Conservation (phyloP, 2,113 vertebrate species). For the Pseudonaja textilis region DNA sequence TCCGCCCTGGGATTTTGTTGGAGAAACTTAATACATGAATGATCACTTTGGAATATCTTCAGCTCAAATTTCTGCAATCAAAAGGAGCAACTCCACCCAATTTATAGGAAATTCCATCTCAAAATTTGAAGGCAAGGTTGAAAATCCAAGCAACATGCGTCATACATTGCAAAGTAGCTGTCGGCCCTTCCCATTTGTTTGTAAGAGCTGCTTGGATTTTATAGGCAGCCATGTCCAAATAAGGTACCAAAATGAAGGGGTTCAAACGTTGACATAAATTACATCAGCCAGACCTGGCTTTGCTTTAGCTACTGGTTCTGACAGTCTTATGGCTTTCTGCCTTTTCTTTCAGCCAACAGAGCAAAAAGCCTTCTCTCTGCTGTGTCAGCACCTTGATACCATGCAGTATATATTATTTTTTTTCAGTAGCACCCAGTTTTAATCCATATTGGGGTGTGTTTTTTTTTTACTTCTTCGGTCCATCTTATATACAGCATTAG, state of each 20-base stretch:
- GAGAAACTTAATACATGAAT: neutral
- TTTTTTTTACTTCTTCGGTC: neutral
- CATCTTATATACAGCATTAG: neutral
- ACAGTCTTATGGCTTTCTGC: conserved; percentile 35
- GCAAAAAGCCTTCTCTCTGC: neutral
- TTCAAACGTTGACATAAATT: conserved; percentile 57
- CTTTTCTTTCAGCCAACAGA: neutral
- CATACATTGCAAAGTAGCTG: conserved; percentile 69
- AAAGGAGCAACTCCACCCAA: neutral
- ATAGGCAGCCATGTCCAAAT: conserved; percentile 74
- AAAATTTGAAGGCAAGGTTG: conserved; percentile 51
- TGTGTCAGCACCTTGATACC: neutral
- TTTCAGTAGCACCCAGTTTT: neutral
- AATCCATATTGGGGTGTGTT: too few relatives aligned
- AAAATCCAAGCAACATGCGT: conserved; percentile 63
- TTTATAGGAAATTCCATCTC: conserved; percentile 8
- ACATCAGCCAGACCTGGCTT: conserved; percentile 65
- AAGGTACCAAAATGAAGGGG: conserved; percentile 68
- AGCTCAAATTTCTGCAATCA: neutral
- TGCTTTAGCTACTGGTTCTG: conserved; percentile 1
- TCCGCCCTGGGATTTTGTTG: neutral
- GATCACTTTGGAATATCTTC: neutral
- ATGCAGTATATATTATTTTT: accelerated
- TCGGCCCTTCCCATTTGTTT: conserved; percentile 65
- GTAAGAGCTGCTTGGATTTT: conserved; percentile 54